A percentile compares a stretch with the other conserved stretches of the same genome.
Conservation (phyloP, 2,797 vertebrate species). For the Micromesistius poutassou region DNA sequence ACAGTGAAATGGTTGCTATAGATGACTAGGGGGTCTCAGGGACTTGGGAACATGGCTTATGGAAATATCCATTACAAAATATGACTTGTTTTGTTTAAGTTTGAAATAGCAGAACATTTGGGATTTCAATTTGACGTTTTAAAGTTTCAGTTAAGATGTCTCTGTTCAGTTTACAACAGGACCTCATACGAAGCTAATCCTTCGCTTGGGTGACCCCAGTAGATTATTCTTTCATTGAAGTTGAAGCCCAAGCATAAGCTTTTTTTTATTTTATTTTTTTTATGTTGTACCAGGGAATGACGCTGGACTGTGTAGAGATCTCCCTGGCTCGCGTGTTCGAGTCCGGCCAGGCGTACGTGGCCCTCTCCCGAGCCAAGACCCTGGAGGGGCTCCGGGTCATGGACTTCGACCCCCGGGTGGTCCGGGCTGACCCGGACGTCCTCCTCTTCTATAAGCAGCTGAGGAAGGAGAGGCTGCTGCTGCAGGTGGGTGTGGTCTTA, state of each 20-base stretch:
- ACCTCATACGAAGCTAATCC: not conserved
- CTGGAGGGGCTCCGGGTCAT: conserved; percentile 88
- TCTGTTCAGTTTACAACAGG: too few relatives aligned
- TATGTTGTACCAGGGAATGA: conserved; percentile 82
- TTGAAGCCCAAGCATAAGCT: not conserved
- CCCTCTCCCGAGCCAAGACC: conserved; percentile 87
- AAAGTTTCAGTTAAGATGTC: too few relatives aligned
- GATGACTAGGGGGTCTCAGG: too few relatives aligned
- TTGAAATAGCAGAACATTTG: too few relatives aligned
- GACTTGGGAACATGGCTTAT: too few relatives aligned
- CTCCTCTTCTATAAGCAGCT: conserved; percentile 83
- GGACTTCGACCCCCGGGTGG: conserved; percentile 87
- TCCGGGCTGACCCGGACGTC: conserved; percentile 84
- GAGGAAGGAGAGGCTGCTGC: conserved; percentile 70
- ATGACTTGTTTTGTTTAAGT: too few relatives aligned
- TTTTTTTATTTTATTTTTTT: not conserved
- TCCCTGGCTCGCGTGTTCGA: conserved; percentile 93
- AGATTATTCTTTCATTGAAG: not conserved
- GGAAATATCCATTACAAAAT: too few relatives aligned
- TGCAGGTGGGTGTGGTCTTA: conserved; percentile 67
- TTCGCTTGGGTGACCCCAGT: not conserved
- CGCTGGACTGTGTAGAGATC: conserved; percentile 94
- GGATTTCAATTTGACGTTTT: too few relatives aligned
- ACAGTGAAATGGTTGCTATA: too few relatives aligned
- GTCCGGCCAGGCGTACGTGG: conserved; percentile 92